Conservation (phyloP, 1,140 invertebrate genomes). For the Coptotermes formosanus region DNA sequence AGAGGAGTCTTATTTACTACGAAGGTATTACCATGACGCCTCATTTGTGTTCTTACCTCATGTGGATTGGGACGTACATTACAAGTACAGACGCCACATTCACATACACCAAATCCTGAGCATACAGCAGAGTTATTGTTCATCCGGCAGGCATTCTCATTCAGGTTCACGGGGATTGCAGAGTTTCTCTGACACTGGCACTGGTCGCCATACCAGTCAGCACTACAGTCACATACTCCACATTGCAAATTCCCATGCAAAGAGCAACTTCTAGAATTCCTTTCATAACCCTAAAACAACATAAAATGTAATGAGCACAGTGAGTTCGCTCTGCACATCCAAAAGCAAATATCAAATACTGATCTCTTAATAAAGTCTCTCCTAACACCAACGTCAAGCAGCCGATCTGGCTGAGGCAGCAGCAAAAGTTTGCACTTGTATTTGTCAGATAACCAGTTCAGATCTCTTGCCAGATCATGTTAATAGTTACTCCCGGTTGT, state of each 20-base stretch:
- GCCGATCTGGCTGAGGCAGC: too few species aligned
- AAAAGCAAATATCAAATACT: too few species aligned
- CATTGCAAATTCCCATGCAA: constrained; percentile 59
- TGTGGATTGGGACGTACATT: constrained; percentile 48
- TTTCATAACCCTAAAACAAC: constrained; percentile 34
- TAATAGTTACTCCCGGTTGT: too few species aligned
- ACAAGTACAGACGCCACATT: constrained; percentile 65
- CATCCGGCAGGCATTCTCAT: constrained; percentile 46
- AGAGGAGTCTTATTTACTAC: too few species aligned
- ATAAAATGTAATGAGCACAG: too few species aligned
- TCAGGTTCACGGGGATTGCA: constrained; percentile 35
- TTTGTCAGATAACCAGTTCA: too few species aligned
- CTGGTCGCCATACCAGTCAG: constrained; percentile 60
- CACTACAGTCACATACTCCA: constrained; percentile 70
- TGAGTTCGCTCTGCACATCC: too few species aligned
- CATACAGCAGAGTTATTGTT: constrained; percentile 49
- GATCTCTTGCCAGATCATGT: too few species aligned
- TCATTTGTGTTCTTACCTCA: constrained; percentile 38
- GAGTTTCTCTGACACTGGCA: constrained; percentile 66
- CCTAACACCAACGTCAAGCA: too few species aligned
- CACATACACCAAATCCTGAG: constrained; percentile 60
- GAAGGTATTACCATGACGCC: too few species aligned
- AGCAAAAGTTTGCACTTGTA: too few species aligned
- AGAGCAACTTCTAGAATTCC: constrained; percentile 50
- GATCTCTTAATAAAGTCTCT: too few species aligned